Evolutionary conservation across 2,797 vertebrate species (phyloP).

Genomic region (Rhynchonycteris naso): DNA sequence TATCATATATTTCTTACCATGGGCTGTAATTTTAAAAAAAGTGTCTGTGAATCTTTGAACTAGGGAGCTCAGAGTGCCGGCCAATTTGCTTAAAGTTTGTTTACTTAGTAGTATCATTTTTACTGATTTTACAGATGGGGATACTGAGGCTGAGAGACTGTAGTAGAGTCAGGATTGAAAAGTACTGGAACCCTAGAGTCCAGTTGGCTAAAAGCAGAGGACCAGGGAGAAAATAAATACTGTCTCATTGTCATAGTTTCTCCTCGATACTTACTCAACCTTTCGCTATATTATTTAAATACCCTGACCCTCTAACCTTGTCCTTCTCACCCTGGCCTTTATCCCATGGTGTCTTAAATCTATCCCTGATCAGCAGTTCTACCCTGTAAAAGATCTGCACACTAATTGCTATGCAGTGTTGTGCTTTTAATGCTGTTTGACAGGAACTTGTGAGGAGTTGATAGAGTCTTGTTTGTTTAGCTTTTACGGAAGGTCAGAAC

Average conservation of each 20-base stretch:
- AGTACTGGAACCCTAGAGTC: not conserved
- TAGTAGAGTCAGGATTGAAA: not conserved
- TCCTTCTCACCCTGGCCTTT: not conserved
- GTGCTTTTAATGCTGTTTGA: conserved; percentile 62
- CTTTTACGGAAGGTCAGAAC: conserved; percentile 69
- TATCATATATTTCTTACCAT: not conserved
- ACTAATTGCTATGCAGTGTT: conserved; percentile 38
- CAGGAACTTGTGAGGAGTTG: conserved; percentile 52
- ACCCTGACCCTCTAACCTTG: not conserved
- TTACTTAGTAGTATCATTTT: not conserved
- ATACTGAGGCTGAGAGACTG: not conserved
- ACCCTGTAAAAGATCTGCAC: not conserved
- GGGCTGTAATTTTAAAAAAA: not conserved
- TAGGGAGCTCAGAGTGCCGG: not conserved
- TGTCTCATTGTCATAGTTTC: not conserved
- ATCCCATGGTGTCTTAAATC: not conserved
- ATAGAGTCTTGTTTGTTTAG: conserved; percentile 72
- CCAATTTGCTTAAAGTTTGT: not conserved
- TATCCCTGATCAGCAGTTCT: not conserved
- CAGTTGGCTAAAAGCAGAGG: not conserved
- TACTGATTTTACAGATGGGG: not conserved
- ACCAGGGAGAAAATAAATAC: not conserved
- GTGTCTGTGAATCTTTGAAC: not conserved
- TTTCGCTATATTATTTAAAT: not conserved
- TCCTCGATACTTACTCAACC: not conserved